Evolutionary conservation across 2,888 invertebrate genomes (phyloP).

Genomic region (Sinotaia quadrata): DNA sequence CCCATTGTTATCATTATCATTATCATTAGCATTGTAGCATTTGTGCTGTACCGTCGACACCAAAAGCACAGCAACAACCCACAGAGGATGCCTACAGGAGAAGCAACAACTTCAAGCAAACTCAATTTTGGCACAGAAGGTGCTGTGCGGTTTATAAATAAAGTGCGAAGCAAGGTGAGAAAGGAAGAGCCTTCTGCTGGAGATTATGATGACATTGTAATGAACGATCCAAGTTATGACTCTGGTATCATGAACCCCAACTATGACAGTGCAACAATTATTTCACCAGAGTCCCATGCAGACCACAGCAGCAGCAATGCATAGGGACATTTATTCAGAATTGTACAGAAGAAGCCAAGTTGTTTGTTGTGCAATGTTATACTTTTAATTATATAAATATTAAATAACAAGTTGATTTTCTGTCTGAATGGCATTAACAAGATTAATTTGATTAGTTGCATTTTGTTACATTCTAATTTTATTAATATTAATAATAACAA

Average conservation of each 20-base stretch:
- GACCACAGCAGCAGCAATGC: background rate
- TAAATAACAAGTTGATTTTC: too few relatives aligned
- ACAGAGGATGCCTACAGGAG: background rate
- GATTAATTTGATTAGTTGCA: too few relatives aligned
- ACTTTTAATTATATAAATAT: too few relatives aligned
- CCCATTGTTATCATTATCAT: constrained; percentile 47
- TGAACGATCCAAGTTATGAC: background rate
- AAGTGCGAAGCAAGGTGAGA: background rate
- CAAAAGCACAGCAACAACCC: background rate
- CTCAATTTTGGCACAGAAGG: constrained; percentile 11
- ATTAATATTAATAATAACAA: too few relatives aligned
- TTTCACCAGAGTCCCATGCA: background rate
- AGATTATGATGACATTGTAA: background rate
- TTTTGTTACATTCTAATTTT: too few relatives aligned
- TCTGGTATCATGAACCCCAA: constrained; percentile 6
- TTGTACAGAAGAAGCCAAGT: too few relatives aligned
- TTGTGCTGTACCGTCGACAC: constrained; percentile 38
- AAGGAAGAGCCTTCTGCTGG: background rate
- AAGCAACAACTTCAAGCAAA: background rate
- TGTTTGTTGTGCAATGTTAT: too few relatives aligned
- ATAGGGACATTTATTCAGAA: too few relatives aligned
- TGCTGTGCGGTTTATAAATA: constrained; percentile 15
- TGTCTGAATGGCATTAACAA: too few relatives aligned
- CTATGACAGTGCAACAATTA: background rate
- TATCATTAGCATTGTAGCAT: constrained; percentile 41